Evolutionary conservation across 2,888 invertebrate genomes (phyloP), one percentile per base, ranked within the genome.

Genomic region (Harpalus rufipes): DNA sequence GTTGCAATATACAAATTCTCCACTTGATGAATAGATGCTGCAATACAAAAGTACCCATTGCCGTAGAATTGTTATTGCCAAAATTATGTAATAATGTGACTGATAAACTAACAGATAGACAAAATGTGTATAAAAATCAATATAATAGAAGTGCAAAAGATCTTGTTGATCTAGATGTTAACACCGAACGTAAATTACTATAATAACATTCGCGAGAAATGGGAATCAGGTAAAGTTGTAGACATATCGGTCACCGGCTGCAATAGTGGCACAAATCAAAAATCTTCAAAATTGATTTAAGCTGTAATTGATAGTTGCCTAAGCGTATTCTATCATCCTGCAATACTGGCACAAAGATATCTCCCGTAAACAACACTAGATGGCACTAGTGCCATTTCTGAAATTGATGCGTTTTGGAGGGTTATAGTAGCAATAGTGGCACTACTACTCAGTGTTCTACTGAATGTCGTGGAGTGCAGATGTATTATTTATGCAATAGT

Each of bases 31-130:
- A 68, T 51, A 56, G 86, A n/a, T 18, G 63, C 6, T 84, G 81
- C 56, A 84, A 85, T 85, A 86, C 85, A 3, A 85, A 86, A 85
- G n/a, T 86, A 4, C 85, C 86, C 1, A 80, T 86, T 44, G 8
- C 58, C 16, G 7, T 7, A 6, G 16, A 58, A 6, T 14, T 14
- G 7, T 16, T 58, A 14, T 12, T 12, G 14, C n/a, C 16, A 14
- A 58, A 16, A 14, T 8, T 14, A 3, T 14, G 16, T 58, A 16
- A 5, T n/a, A n/a, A 8, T 58, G 58, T 58, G 7, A 58, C n/a
- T n/a, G n/a, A 58, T n/a, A 58, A 58, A 16, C 16, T 58, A 58
- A 16, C 7, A 58, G 7, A n/a, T 12, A 58, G 58, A 58, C n/a
- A 58, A n/a, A 14, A 16, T 7, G 7, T 14, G 7, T 12, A 58